phyloP scores from a whole-genome alignment of 2,888 invertebrate species.

The Amblyteles armatorius region DNA sequence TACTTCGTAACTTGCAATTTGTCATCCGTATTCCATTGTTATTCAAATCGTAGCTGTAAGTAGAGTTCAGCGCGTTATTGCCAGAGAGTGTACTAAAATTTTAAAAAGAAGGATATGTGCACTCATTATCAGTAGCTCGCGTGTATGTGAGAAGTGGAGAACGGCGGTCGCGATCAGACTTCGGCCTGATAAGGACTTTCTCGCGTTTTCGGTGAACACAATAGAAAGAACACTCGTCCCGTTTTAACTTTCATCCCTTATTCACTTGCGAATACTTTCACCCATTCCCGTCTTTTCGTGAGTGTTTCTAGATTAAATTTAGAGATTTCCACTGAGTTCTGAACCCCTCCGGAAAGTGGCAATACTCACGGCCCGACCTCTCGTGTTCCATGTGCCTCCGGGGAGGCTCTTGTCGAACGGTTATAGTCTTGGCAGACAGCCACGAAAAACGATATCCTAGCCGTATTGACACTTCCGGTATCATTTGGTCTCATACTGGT shows the following conservation, averaged over 20 bases:
- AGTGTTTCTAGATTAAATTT: slow-evolving; percentile 33
- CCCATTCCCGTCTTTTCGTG: neutral
- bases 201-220: neutral
- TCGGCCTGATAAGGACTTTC: neutral
- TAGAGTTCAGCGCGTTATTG: neutral
- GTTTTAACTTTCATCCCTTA: slow-evolving; percentile 4
- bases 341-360: slow-evolving; percentile 34
- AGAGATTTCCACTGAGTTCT: neutral
- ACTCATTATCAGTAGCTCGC: neutral
- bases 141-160: neutral
- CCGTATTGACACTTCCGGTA: slow-evolving; percentile 50
- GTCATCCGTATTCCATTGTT: neutral
- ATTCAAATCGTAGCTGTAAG: neutral
- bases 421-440: slow-evolving; percentile 51
- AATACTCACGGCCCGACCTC: slow-evolving; percentile 3
- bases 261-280: neutral
- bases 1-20: neutral
- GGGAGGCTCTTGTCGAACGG: slow-evolving; percentile 27
- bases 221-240: neutral
- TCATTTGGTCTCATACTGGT: slow-evolving; percentile 29
- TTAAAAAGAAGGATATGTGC: neutral
- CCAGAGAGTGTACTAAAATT: neutral
- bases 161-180: neutral
- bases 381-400: slow-evolving; percentile 6
- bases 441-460: slow-evolving; percentile 53